Conservation (phyloP, 2,888 invertebrate genomes). For the Dynastes tityus region DNA sequence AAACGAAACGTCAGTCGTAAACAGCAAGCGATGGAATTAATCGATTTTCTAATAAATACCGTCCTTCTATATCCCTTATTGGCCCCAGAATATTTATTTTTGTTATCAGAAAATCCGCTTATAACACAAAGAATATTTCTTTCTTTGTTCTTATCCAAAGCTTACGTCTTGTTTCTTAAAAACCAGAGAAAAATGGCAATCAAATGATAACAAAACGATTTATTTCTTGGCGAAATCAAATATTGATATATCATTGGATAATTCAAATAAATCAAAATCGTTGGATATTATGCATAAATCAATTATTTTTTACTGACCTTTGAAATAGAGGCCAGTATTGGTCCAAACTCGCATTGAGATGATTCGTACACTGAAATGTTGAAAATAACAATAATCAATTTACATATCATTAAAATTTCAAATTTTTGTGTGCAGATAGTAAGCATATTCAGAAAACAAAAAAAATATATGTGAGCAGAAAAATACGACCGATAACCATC, state of each 20-base stretch:
- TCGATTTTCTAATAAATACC: conserved; percentile 37
- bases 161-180: not conserved
- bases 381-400: conserved; percentile 64
- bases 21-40: conserved; percentile 44
- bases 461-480: conserved; percentile 28
- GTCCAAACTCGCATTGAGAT: conserved; percentile 71
- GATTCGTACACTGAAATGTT: conserved; percentile 71
- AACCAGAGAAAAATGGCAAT: not conserved
- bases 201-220: not conserved
- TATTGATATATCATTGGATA: not conserved
- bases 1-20: conserved; percentile 39
- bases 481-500: conserved; percentile 38
- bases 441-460: conserved; percentile 35
- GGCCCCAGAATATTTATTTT: conserved; percentile 12
- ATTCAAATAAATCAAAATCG: not conserved
- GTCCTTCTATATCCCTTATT: conserved; percentile 7
- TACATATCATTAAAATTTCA: conserved; percentile 50
- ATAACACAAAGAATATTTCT: conserved; percentile 14
- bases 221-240: not conserved
- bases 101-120: conserved; percentile 20
- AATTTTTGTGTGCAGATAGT: conserved; percentile 34
- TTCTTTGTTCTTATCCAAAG: conserved; percentile 10
- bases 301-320: conserved; percentile 67
- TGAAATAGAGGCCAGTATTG: conserved; percentile 71
- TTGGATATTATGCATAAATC: conserved; percentile 13